Base-by-base conservation (phyloP, 1,140 invertebrate species). In the Danaus melanippus region DNA sequence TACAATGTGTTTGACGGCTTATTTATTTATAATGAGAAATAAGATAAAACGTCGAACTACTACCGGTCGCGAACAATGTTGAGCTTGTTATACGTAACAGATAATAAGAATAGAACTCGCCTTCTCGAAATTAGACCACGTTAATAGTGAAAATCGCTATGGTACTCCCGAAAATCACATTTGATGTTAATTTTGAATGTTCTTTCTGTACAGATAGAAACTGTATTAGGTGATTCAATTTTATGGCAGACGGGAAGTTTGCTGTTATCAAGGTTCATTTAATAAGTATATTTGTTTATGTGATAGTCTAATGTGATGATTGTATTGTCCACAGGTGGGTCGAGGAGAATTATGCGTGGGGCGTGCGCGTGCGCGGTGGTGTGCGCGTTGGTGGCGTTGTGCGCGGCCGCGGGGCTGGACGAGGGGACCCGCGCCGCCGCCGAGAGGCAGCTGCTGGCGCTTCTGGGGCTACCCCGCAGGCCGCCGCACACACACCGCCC, bases 391-490 rank as follows among this genome's bases (percentile, higher is more conserved):
- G 74, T 81, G 71, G 82, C 80, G 77, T 64, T 83, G 66, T 80
- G 79, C 71, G 75, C 74, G 62, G 69, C 66, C 59, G 62, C 69
- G 60, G 66, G 64, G 61, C 71, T 74, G 66, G 76, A 81, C 71
- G 72, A 73, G 62, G 67, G 53, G 60, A 71, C 71, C 66, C 79
- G 72, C 66, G 76, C 70, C 64, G 81, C 77, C 55, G 79, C 81
- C 65, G 81, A 84, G 72, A 61, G 64, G 57, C 79, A 84, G 64
- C 88, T 97, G 42, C 88, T 96, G 58, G 89, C 92, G 62, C 79
- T 95, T 73, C 90, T 96, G 69, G 94, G 94, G 43, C 88, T 96
- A 69, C 89, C 90, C 58, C 89, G 88, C 64, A 88, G 91, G 67
- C 81, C 81, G 32, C 56, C 71, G 60, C 74, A 67, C 42, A 70